Conservation (phyloP, 2,113 vertebrate species). For the Ceyx melanurus region DNA sequence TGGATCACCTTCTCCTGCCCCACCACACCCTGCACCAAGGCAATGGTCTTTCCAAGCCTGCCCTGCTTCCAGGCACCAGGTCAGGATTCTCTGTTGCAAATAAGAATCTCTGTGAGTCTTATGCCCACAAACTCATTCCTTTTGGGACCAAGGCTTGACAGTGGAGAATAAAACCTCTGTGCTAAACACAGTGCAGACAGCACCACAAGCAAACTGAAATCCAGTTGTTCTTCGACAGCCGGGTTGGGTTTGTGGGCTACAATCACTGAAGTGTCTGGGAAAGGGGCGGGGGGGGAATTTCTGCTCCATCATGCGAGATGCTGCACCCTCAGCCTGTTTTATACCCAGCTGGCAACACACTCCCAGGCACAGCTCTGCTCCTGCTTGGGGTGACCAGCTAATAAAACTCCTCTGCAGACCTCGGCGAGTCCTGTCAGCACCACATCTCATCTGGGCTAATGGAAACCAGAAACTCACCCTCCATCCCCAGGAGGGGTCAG, state of each 20-base stretch:
- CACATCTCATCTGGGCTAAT: constrained; percentile 51
- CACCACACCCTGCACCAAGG: neutral
- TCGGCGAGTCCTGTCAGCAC: constrained; percentile 57
- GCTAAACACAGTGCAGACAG: neutral
- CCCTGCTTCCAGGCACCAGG: neutral
- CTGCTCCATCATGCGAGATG: neutral
- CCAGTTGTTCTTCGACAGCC: neutral
- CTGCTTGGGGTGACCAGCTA: neutral
- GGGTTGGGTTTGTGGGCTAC: neutral
- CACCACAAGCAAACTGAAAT: neutral
- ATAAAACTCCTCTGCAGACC: neutral
- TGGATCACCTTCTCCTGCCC: neutral
- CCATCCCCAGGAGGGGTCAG: constrained; percentile 41
- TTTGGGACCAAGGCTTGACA: neutral
- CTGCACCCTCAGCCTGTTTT: neutral
- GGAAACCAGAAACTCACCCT: constrained; percentile 60
- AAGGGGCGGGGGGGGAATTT: neutral
- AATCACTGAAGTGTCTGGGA: neutral
- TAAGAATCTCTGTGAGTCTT: neutral
- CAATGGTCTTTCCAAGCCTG: neutral
- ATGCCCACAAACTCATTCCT: neutral
- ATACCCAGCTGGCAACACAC: neutral
- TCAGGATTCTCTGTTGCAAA: neutral
- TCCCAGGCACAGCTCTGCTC: neutral
- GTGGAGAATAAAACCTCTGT: neutral